Evolutionary conservation across 1,140 invertebrate genomes (phyloP).

Genomic region (Dryas iulia): DNA sequence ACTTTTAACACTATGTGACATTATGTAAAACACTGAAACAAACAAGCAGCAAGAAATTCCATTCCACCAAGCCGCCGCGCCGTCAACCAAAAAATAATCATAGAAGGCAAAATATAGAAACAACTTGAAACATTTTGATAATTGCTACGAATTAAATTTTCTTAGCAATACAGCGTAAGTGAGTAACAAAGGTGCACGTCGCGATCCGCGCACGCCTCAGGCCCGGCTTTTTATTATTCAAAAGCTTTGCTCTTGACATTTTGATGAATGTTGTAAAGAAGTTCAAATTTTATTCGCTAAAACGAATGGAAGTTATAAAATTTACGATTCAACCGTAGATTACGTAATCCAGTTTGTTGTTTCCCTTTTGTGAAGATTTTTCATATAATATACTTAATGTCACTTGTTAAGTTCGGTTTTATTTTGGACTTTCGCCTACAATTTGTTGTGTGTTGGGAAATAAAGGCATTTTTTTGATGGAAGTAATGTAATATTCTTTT

Average conservation of each 20-base stretch:
- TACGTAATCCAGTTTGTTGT: conserved; percentile 52
- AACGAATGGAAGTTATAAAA: conserved; percentile 69
- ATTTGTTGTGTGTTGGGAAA: background rate
- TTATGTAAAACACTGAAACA: background rate
- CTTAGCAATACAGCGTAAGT: conserved; percentile 17
- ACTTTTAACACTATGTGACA: background rate
- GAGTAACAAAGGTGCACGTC: conserved; percentile 27
- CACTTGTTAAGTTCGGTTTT: conserved; percentile 15
- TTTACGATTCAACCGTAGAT: conserved; percentile 61
- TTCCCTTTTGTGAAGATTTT: conserved; percentile 34
- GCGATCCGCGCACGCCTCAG: conserved; percentile 23
- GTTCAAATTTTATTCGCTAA: conserved; percentile 69
- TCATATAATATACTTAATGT: conserved; percentile 8
- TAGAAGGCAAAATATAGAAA: background rate
- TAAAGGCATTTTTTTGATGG: background rate
- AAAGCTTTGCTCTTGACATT: conserved; percentile 66
- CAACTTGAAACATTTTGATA: conserved; percentile 15
- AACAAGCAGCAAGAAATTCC: background rate
- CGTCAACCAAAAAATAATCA: background rate
- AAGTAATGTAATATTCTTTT: background rate
- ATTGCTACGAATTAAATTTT: conserved; percentile 17
- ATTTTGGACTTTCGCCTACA: background rate
- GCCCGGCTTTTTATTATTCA: conserved; percentile 71
- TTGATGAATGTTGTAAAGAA: conserved; percentile 74
- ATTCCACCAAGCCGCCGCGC: background rate